Conservation (phyloP, 2,797 vertebrate genomes). For the Pempheris klunzingeri region DNA sequence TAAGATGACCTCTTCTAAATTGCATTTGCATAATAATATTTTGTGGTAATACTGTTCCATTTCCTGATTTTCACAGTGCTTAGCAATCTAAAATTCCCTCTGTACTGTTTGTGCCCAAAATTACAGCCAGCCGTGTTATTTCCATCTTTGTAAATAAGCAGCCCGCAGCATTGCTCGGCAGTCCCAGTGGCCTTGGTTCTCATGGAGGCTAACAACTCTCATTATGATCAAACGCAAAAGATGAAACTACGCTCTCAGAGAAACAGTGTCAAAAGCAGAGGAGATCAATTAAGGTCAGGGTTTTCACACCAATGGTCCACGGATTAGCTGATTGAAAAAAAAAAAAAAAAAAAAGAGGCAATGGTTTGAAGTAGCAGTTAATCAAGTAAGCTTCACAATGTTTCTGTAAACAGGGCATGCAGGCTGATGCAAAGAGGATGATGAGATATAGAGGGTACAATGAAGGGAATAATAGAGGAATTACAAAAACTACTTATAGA, state of each 20-base stretch:
- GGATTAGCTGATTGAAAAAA: conserved; percentile 48
- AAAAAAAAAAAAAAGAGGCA: conserved; percentile 26
- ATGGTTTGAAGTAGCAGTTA: conserved; percentile 52
- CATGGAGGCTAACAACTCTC: conserved; percentile 80
- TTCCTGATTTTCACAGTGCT: conserved; percentile 49
- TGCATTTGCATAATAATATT: conserved; percentile 25
- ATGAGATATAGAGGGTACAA: conserved; percentile 8
- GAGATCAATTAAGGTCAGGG: conserved; percentile 75
- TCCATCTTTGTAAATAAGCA: conserved; percentile 74
- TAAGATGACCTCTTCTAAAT: conserved; percentile 37
- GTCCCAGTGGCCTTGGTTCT: conserved; percentile 75
- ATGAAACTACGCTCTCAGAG: conserved; percentile 65
- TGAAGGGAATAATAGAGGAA: conserved; percentile 29
- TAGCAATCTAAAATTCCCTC: conserved; percentile 54
- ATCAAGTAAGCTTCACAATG: conserved; percentile 51
- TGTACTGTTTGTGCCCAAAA: conserved; percentile 59
- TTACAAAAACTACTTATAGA: conserved; percentile 27
- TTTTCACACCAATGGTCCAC: conserved; percentile 58
- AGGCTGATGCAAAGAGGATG: conserved; percentile 29
- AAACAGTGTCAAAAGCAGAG: conserved; percentile 59
- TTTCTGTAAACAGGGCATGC: conserved; percentile 45
- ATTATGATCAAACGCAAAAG: conserved; percentile 78
- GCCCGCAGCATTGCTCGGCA: conserved; percentile 54
- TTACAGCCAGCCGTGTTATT: conserved; percentile 66
- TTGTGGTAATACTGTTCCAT: conserved; percentile 36